Conservation (phyloP, 2,797 vertebrate genomes). For the Enteromius radiatus region DNA sequence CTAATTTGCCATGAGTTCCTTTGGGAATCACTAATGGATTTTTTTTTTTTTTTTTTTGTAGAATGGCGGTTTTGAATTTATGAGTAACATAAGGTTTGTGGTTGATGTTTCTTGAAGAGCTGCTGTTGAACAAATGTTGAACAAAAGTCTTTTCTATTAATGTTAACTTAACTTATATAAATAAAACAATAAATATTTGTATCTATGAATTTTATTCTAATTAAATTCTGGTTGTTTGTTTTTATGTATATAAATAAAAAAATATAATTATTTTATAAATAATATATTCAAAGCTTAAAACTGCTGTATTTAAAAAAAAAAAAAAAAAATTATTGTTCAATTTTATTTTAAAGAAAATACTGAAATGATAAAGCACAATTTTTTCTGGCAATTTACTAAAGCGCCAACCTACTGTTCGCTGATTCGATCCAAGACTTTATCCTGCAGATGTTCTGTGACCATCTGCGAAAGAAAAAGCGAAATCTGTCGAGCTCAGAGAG, state of each 20-base stretch:
- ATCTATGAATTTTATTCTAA: neutral
- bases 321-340: slow-evolving; percentile 1
- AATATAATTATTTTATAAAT: neutral
- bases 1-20: slow-evolving; percentile 12
- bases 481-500: slow-evolving; percentile 47
- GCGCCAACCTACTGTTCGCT: neutral
- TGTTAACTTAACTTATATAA: neutral
- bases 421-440: slow-evolving; percentile 17
- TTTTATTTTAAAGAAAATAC: too few species aligned
- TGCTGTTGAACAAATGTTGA: slow-evolving; percentile 14
- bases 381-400: neutral
- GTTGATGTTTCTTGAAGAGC: neutral
- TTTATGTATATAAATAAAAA: neutral
- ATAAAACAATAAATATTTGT: neutral
- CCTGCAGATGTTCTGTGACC: slow-evolving; percentile 35
- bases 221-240: neutral
- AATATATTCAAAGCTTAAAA: neutral
- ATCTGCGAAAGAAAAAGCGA: slow-evolving; percentile 39
- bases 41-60: neutral
- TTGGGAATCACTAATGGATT: neutral
- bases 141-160: slow-evolving; percentile 3
- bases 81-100: neutral
- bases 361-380: neutral
- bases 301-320: neutral
- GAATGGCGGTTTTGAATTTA: neutral